Evolutionary conservation across 2,113 vertebrate species (phyloP), one percentile per base, ranked within the genome.

Genomic region (Polypterus bichir): DNA sequence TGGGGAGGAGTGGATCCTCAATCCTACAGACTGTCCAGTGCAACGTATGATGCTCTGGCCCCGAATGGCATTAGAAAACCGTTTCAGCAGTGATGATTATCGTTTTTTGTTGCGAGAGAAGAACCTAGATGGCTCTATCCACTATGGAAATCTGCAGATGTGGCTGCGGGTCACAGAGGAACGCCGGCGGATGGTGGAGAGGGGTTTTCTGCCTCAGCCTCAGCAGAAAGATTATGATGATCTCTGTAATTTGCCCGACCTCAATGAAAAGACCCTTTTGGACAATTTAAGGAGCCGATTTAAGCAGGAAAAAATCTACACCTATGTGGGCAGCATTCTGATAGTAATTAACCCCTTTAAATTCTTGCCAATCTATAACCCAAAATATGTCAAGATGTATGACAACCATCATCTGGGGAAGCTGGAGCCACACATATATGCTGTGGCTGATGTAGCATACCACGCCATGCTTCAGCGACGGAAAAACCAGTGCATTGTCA

Each of bases 31-130:
- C 80, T 95, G 91, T 72, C 96, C 96, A 0, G 95, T 94, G 73
- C 95, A 98, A 64, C 89, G 96, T 73, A 97, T 99, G 96, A 92
- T 99, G 94, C 76, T 99, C 65, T 99, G 96, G 96, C 96, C 96
- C 1, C 92, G 95, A 2, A 85, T 89, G 79, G 96, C 96, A 3
- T 75, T 98, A 54, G 95, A 99, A 83, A 94, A 94, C 75, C 90
- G 91, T 7, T 83, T 72, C 5, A 90, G 90, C 1, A 86, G 92
- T 4, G 95, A 97, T 70, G 94, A 98, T 76, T 98, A 98, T 70
- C 93, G 95, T 64, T 99, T 98, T 76, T 89, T 98, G 55, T 73
- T 98, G 46, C 78, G 96, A 53, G 92, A 96, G 78, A 99, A 98
- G 81, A 98, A 98, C 73, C 75, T 99, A 65, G 96, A 99, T 0